phyloP scores from a whole-genome alignment of 1,140 invertebrate species.

The Drosophila sp. region DNA sequence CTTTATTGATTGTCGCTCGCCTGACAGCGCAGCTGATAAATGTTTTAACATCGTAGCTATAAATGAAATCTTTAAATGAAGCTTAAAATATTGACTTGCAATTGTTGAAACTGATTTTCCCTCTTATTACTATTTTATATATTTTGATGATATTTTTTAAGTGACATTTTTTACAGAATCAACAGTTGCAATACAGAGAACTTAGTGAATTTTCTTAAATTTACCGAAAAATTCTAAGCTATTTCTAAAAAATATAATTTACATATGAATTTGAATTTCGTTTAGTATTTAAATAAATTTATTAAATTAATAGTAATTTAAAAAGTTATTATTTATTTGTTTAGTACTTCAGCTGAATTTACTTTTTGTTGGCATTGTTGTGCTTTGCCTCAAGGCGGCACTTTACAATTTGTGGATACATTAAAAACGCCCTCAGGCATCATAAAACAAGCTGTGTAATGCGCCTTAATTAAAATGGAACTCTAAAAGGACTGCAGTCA shows the following conservation, averaged over 20 bases:
- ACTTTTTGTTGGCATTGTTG: neutral
- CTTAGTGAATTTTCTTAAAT: no score
- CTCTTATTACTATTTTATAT: neutral
- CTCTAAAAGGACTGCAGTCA: constrained; percentile 46
- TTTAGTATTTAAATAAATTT: no score
- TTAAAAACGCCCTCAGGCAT: constrained; percentile 37
- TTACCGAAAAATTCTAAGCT: no score
- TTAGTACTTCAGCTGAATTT: no score
- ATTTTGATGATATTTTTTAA: neutral
- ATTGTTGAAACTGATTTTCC: neutral
- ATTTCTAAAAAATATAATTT: no score
- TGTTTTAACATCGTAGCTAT: neutral
- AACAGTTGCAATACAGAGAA: no score
- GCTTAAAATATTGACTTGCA: constrained; percentile 3
- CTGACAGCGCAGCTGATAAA: constrained; percentile 13
- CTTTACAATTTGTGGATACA: constrained; percentile 16
- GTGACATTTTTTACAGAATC: no score
- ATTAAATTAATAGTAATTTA: neutral
- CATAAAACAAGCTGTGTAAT: constrained; percentile 65
- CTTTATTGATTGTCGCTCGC: constrained; percentile 40
- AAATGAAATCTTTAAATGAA: neutral
- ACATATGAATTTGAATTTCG: no score
- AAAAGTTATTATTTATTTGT: neutral
- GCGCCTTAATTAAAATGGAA: constrained; percentile 73
- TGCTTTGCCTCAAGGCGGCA: neutral